These are phyloP conservation scores for Eudorcas thomsonii DNA, from an alignment of 2,113 vertebrate species.

Conservation along the genomic window DNA sequence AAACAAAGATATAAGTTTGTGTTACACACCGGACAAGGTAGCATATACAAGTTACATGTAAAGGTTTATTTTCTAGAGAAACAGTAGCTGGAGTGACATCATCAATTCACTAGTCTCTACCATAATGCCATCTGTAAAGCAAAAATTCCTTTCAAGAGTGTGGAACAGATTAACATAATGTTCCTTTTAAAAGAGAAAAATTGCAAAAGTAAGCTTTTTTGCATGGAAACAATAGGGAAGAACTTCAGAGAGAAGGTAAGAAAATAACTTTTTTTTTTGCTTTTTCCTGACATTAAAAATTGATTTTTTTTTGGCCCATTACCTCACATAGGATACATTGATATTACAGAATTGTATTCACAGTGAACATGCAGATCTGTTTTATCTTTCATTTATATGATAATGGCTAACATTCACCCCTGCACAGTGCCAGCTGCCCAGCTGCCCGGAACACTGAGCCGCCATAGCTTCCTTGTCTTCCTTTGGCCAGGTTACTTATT, in stretches of 20 bases:
- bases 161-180: not conserved
- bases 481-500: not conserved
- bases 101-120: slow-evolving; percentile 21
- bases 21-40: slow-evolving; percentile 40
- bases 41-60: slow-evolving; percentile 25
- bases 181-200: slow-evolving; percentile 28
- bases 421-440: not conserved
- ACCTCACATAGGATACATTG: not conserved
- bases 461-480: not conserved
- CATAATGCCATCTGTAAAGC: slow-evolving; percentile 38
- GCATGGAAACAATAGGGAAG: slow-evolving; percentile 16
- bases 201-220: not conserved
- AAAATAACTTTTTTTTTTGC: not conserved
- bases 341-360: not conserved
- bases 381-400: not conserved
- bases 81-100: slow-evolving; percentile 29
- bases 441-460: not conserved
- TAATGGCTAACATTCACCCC: not conserved
- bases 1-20: slow-evolving; percentile 58
- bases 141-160: slow-evolving; percentile 17
- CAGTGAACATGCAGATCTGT: not conserved
- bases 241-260: not conserved
- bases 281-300: not conserved
- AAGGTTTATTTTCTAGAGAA: slow-evolving; percentile 47
- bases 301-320: not conserved